Evolutionary conservation across 2,113 vertebrate species (phyloP).

Genomic region (Indicator maculatus): DNA sequence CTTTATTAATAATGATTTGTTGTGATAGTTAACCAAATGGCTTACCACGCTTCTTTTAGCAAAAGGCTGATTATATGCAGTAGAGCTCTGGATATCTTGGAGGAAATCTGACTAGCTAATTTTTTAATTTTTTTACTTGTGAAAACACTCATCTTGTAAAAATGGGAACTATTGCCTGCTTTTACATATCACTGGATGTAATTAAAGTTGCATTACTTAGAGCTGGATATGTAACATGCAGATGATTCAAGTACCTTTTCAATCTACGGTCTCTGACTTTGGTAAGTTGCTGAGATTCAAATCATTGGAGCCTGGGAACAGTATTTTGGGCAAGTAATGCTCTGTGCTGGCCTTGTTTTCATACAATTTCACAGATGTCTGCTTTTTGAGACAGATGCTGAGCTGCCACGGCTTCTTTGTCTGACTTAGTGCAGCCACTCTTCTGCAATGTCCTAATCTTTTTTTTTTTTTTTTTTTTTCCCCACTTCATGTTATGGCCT

Average conservation of each 20-base stretch:
- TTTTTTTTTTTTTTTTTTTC: neutral
- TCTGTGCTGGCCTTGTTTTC: neutral
- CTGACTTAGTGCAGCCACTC: neutral
- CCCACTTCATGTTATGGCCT: neutral
- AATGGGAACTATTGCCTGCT: neutral
- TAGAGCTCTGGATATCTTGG: conserved; percentile 55
- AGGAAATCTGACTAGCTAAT: conserved; percentile 52
- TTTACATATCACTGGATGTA: neutral
- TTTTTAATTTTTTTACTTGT: neutral
- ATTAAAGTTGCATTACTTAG: neutral
- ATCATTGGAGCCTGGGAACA: neutral
- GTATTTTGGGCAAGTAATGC: neutral
- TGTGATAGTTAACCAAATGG: conserved; percentile 82
- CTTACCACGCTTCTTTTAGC: conserved; percentile 75
- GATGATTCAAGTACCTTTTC: neutral
- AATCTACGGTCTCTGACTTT: neutral
- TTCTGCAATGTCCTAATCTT: neutral
- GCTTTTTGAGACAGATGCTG: neutral
- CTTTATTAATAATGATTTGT: conserved; percentile 82
- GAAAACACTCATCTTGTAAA: conserved; percentile 43
- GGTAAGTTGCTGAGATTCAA: neutral
- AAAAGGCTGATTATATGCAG: conserved; percentile 68
- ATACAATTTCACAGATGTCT: neutral
- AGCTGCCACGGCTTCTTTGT: neutral
- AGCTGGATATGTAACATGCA: neutral